These are phyloP conservation scores for Drosophila recens DNA, from an alignment of 2,888 invertebrate species.

Conservation along the genomic window DNA sequence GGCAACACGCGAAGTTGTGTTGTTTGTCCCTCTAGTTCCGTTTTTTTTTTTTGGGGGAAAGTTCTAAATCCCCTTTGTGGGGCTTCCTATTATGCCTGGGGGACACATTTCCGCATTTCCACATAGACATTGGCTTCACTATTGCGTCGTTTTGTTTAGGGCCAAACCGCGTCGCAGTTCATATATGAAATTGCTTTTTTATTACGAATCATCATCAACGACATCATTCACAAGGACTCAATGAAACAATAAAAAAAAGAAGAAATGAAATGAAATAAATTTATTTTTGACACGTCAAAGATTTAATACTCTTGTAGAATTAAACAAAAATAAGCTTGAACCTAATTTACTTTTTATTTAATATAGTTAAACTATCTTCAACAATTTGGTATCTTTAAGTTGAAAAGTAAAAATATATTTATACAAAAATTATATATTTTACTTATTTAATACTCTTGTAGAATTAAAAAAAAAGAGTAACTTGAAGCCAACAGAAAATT, in stretches of 20 bases:
- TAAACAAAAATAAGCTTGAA: no score
- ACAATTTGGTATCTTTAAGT: no score
- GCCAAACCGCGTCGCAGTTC: conserved; percentile 56
- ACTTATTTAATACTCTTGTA: neutral
- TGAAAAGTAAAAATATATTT: no score
- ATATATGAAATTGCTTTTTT: conserved; percentile 68
- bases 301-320: neutral
- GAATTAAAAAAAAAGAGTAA: no score
- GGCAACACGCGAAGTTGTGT: conserved; percentile 14
- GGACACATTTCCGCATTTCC: conserved; percentile 40
- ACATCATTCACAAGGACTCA: conserved; percentile 26
- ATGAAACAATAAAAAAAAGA: conserved; percentile 29
- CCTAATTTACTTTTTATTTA: no score
- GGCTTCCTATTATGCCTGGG: conserved; percentile 28
- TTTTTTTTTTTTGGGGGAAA: conserved; percentile 14
- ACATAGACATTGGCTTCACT: conserved; percentile 10
- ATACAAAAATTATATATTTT: no score
- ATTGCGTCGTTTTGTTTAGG: conserved; percentile 31
- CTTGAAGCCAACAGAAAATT: no score
- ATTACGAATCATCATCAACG: conserved; percentile 57
- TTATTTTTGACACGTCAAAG: neutral
- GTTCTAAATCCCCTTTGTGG: neutral
- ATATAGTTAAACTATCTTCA: no score
- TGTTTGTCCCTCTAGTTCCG: neutral
- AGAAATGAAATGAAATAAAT: neutral